These are phyloP conservation scores for Sminthurides aquaticus DNA, from an alignment of 2,888 invertebrate genomes.

Conservation along the genomic window DNA sequence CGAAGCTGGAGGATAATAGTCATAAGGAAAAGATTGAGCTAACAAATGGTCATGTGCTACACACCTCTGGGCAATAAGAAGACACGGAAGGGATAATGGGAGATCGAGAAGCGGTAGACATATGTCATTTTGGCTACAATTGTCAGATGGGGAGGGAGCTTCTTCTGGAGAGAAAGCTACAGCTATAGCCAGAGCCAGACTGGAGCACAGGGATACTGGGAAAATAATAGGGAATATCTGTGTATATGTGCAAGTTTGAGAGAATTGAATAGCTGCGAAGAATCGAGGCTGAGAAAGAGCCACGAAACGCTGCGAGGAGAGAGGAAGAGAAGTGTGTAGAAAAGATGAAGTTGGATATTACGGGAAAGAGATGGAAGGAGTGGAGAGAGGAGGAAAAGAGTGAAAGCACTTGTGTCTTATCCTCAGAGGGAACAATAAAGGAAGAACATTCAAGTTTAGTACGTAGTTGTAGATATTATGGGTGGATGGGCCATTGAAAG, in stretches of 20 bases:
- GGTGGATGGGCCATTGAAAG: slow-evolving; percentile 8
- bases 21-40: background rate
- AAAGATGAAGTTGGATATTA: no score
- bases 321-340: no score
- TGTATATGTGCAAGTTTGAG: background rate
- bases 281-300: background rate
- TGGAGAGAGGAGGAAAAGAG: background rate
- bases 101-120: no score
- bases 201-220: no score
- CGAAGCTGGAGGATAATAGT: background rate
- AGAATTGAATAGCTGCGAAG: background rate
- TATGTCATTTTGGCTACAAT: background rate
- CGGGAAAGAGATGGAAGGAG: background rate
- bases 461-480: slow-evolving; percentile 5
- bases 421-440: background rate
- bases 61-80: background rate
- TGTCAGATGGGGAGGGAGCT: no score
- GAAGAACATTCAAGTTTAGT: background rate
- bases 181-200: no score
- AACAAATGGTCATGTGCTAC: background rate
- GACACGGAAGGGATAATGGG: background rate
- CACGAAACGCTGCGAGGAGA: background rate
- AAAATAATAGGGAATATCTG: background rate
- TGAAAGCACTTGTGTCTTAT: background rate
- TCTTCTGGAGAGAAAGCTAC: no score